Evolutionary conservation across 2,797 vertebrate genomes (phyloP), one percentile per base, ranked within the genome.

Genomic region (Sitta carolinensis): DNA sequence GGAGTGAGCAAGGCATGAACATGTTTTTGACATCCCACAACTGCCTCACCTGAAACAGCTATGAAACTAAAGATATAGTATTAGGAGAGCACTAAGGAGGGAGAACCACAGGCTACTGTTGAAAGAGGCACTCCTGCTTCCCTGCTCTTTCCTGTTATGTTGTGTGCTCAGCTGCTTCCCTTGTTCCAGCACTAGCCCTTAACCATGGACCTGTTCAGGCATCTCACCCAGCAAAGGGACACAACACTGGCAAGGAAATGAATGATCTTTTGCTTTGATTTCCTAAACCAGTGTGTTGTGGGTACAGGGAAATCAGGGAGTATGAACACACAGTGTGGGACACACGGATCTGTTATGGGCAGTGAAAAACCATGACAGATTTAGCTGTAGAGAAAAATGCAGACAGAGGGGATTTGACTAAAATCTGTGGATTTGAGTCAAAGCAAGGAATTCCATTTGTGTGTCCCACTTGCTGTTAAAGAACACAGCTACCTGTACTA

Each of bases 261-360:
- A 48, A 36, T 36, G 11, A 14, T 21, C 22, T 55, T 77, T n/a
- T n/a, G n/a, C 36, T 79, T 87, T 59, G 27, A 20, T 85, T 85
- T 87, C 36, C 43, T 75, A 19, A 82, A 48, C 3, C 32, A 8
- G 2, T 2, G 27, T 15, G 10, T 61, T 50, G 11, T 3, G 15
- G 25, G 22, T 54, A 21, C 42, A 61, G 42, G 52, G 27, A 85
- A 76, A 76, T 9, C 43, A 52, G 34, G 26, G 32, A 75, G 15
- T 27, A 30, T 2, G 7, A 69, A 16, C 34, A 61, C 0, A 0
- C 36, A 38, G 29, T 3, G 3, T 23, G 42, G 29, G 15, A 54
- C 8, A 13, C 6, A 0, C 1, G 13, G 45, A 57, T 88, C 90
- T 50, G 22, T 54, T 84, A 40, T 6, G 12, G 26, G 15, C 19